Evolutionary conservation across 2,113 vertebrate species (phyloP).

Genomic region (Phylloscopus whistleri): DNA sequence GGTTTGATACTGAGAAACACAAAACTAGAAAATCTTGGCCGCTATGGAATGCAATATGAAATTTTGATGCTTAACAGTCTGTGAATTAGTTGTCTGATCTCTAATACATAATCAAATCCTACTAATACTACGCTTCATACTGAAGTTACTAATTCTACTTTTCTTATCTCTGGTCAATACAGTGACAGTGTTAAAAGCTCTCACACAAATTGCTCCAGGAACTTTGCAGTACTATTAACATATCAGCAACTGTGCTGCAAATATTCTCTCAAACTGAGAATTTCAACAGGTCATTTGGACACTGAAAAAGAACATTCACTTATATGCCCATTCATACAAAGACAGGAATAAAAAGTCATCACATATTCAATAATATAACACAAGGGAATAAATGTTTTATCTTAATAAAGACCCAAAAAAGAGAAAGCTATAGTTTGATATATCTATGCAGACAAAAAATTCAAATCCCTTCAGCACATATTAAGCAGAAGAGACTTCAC

Average conservation of each 20-base stretch:
- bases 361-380: slow-evolving; percentile 46
- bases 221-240: slow-evolving; percentile 44
- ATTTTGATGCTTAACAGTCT: background rate
- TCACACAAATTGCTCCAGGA: slow-evolving; percentile 58
- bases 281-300: background rate
- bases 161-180: background rate
- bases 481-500: slow-evolving; percentile 32
- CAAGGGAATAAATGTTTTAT: slow-evolving; percentile 60
- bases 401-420: slow-evolving; percentile 57
- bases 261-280: slow-evolving; percentile 64
- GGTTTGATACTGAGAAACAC: background rate
- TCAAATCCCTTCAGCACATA: background rate
- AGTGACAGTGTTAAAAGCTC: slow-evolving; percentile 48
- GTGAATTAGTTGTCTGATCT: background rate
- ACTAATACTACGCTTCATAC: background rate
- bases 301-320: background rate
- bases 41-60: background rate
- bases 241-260: slow-evolving; percentile 18
- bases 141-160: background rate
- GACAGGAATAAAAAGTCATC: slow-evolving; percentile 67
- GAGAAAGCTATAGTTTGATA: slow-evolving; percentile 58
- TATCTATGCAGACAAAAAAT: slow-evolving; percentile 28
- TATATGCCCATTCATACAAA: slow-evolving; percentile 57
- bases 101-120: background rate
- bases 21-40: background rate